A percentile compares a stretch with the other conserved stretches of the same genome.
phyloP scores from a whole-genome alignment of 2,113 vertebrate genomes.

The Ariopsis seemanni region DNA sequence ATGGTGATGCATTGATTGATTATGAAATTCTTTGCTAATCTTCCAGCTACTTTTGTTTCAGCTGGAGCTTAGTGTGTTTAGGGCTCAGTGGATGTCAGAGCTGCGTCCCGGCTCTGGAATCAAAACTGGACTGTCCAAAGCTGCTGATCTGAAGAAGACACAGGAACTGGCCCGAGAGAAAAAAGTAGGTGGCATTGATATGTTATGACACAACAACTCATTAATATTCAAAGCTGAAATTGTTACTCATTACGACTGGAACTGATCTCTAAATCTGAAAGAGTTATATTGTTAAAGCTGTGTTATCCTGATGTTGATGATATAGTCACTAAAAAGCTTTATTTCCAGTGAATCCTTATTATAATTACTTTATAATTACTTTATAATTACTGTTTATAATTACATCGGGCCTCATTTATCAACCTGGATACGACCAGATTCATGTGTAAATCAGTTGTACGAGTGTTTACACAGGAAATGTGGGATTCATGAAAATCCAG shows the following conservation, averaged over 20 bases:
- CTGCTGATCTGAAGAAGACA: conserved; percentile 77
- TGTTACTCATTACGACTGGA: not conserved
- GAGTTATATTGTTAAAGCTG: not conserved
- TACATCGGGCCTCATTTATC: not conserved
- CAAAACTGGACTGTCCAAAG: conserved; percentile 68
- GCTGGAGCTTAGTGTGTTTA: conserved; percentile 91
- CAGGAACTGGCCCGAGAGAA: conserved; percentile 87
- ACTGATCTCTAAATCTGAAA: too few relatives aligned
- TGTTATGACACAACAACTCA: not conserved
- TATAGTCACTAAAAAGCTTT: not conserved
- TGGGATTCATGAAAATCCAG: not conserved
- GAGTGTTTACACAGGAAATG: not conserved
- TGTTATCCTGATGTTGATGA: not conserved
- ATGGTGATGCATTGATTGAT: not conserved
- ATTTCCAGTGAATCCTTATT: not conserved
- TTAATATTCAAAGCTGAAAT: not conserved
- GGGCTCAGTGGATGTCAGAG: conserved; percentile 98
- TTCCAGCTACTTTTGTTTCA: conserved; percentile 55
- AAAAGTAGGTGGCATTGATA: conserved; percentile 72
- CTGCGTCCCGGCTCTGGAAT: conserved; percentile 79
- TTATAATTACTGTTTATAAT: too few relatives aligned
- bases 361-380: not conserved
- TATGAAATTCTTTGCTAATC: not conserved
- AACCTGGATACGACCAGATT: not conserved
- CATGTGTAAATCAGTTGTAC: not conserved